Evolutionary conservation across 2,797 vertebrate species (phyloP).

Genomic region (Pachyuromys duprasi): DNA sequence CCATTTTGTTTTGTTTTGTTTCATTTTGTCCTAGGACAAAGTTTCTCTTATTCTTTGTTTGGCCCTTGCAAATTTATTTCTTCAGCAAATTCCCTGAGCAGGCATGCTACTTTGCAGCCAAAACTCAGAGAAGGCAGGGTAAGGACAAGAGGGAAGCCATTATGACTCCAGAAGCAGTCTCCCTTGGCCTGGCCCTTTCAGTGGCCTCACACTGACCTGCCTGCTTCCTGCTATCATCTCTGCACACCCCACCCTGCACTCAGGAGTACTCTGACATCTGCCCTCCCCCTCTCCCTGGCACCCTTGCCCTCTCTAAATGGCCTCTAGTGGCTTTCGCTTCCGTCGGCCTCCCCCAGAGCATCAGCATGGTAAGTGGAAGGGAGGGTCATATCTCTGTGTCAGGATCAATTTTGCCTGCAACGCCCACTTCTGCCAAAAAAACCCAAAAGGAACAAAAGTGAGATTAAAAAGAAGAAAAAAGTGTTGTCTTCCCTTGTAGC

Average conservation of each 20-base stretch:
- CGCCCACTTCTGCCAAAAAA: background rate
- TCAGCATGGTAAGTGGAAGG: rapidly evolving
- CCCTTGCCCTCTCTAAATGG: background rate
- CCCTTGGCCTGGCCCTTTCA: background rate
- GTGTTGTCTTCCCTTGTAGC: background rate
- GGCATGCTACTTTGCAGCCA: background rate
- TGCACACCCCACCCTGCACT: background rate
- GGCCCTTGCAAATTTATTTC: background rate
- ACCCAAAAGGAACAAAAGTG: background rate
- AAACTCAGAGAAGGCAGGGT: background rate
- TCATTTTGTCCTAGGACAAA: background rate
- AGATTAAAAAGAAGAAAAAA: background rate
- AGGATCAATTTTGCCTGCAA: background rate
- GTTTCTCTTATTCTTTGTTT: background rate
- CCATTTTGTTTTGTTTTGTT: background rate
- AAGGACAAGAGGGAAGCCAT: background rate
- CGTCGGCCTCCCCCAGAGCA: background rate
- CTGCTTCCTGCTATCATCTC: background rate
- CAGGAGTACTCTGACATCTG: background rate
- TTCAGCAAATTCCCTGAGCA: background rate
- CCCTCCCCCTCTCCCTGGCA: background rate
- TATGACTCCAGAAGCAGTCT: rapidly evolving
- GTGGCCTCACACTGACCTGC: background rate
- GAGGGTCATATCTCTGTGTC: rapidly evolving
- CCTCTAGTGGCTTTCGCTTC: background rate